Base-by-base conservation (phyloP, 2,797 vertebrate genomes). In the Chaunax sp. region DNA sequence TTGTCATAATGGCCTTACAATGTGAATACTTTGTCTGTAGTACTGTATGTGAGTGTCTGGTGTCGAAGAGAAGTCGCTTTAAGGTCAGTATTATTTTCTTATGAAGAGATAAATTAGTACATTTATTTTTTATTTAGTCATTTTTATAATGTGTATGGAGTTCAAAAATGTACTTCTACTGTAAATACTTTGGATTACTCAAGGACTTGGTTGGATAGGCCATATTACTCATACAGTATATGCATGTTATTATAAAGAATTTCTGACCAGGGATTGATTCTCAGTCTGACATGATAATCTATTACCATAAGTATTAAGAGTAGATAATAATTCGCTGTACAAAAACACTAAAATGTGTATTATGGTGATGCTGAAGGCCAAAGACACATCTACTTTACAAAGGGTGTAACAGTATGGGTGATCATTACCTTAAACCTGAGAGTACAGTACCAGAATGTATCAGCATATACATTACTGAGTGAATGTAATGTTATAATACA, bases 101-200 rank as follows among this genome's bases (percentile, higher is more conserved):
- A 93, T 90, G 77, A 90, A 91, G 86, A 91, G 89, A 91, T 87
- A 83, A 92, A 93, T 83, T 82, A 86, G 87, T 86, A 90, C 86
- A 90, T 87, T 91, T 92, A 91, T 92, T 92, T 92, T 93, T 91
- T 81, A 88, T 89, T 92, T 92, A 90, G 86, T 91, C 90, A 89
- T 93, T 92, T 93, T 92, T 90, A 90, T 89, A 91, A 90, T 71
- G 80, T 89, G 77, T 86, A 82, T 80, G 89, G 75, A 75, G 83
- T 87, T 83, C 49, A 69, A 84, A 84, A 78, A 77, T 85, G 82
- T 90, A 83, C 80, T 81, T 83, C 44, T 82, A 85, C 41, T 91
- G 85, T 91, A 91, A 86, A 91, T 92, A 89, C 64, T 89, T 87
- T 86, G 83, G 81, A 88, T 80, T 87, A 81, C 86, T 87, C 82